These are phyloP conservation scores for Myotis yumanensis DNA, from an alignment of 2,113 vertebrate species.

Conservation along the genomic window DNA sequence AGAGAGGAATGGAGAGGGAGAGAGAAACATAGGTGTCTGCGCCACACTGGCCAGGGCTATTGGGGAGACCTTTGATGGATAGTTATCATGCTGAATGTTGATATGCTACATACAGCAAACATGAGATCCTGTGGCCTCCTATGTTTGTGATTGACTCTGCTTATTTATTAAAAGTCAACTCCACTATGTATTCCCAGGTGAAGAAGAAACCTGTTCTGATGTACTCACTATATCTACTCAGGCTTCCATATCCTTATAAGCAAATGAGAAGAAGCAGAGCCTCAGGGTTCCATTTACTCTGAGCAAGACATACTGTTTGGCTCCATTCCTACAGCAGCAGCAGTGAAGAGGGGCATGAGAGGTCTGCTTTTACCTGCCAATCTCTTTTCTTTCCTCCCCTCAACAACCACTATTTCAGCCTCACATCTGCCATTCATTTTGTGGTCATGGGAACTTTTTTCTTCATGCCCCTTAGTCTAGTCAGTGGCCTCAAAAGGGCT, in stretches of 20 bases:
- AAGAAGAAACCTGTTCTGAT: not conserved
- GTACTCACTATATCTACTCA: not conserved
- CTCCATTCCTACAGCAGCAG: not conserved
- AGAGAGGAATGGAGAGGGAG: too few relatives aligned
- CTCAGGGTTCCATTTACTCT: not conserved
- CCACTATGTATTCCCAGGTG: not conserved
- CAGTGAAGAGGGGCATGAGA: not conserved
- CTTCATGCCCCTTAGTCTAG: not conserved
- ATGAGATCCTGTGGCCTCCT: not conserved
- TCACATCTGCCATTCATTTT: not conserved
- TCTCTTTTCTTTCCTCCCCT: not conserved
- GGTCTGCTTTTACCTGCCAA: not conserved
- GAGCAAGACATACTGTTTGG: not conserved
- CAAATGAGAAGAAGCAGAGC: not conserved
- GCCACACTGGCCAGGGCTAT: too few relatives aligned
- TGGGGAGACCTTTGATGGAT: not conserved
- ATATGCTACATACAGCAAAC: not conserved
- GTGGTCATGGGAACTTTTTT: not conserved
- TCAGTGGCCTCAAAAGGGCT: not conserved
- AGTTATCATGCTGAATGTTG: not conserved
- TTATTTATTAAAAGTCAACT: not conserved
- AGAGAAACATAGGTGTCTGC: too few relatives aligned
- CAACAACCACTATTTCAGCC: not conserved
- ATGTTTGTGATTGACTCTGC: not conserved
- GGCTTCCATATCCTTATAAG: not conserved